Evolutionary conservation across 2,797 vertebrate genomes (phyloP).

Genomic region (Sus cebifrons): DNA sequence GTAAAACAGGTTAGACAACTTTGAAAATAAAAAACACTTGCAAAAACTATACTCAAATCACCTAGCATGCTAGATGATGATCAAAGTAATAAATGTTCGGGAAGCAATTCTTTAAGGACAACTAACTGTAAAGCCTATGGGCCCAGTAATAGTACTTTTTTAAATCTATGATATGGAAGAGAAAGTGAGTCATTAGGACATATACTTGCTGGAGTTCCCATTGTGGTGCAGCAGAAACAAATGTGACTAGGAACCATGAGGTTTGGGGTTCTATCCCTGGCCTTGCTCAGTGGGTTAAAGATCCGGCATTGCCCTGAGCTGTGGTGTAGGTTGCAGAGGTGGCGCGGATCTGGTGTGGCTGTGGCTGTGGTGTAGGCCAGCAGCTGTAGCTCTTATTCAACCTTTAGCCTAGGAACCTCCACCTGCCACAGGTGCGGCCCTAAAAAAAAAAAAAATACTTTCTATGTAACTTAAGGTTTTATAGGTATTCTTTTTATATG

Average conservation of each 20-base stretch:
- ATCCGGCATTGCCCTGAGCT: too few species aligned
- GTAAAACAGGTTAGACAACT: constrained; percentile 58
- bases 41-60: constrained; percentile 53
- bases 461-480: background rate
- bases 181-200: constrained; percentile 21
- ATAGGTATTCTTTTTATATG: background rate
- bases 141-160: background rate
- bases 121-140: background rate
- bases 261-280: too few species aligned
- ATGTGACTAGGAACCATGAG: too few species aligned
- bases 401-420: too few species aligned
- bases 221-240: too few species aligned
- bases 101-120: constrained; percentile 23
- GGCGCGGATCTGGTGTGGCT: too few species aligned
- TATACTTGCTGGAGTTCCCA: background rate
- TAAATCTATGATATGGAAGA: background rate
- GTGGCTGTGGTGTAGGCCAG: too few species aligned
- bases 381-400: too few species aligned
- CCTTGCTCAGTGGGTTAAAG: too few species aligned
- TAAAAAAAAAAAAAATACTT: background rate
- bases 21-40: constrained; percentile 60
- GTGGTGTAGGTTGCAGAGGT: too few species aligned
- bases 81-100: constrained; percentile 2
- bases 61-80: background rate
- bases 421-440: too few species aligned